phyloP scores from a whole-genome alignment of 2,888 invertebrate species.

The Eutolmus rufibarbis region DNA sequence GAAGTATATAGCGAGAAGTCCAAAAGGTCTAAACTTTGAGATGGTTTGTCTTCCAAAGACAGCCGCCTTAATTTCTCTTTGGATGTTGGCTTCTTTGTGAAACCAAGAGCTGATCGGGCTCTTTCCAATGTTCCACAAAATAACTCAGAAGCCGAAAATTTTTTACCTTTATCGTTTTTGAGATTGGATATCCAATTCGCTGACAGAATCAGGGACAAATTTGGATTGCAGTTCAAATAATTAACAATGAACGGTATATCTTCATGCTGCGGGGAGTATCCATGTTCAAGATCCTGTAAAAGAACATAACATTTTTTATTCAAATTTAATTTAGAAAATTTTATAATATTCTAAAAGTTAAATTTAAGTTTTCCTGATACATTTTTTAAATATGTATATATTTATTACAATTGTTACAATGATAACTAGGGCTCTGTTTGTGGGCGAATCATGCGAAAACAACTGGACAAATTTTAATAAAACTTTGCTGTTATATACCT shows the following conservation, averaged over 20 bases:
- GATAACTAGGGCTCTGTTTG: no score
- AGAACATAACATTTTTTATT: not conserved
- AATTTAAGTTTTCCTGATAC: not conserved
- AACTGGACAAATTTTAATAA: no score
- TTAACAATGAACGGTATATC: conserved; percentile 51
- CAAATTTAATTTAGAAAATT: not conserved
- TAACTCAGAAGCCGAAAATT: conserved; percentile 52
- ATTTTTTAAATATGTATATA: no score
- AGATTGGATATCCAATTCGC: conserved; percentile 55
- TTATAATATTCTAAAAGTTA: not conserved
- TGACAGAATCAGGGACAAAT: conserved; percentile 54
- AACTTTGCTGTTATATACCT: no score
- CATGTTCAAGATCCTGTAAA: conserved; percentile 54
- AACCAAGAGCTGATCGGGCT: conserved; percentile 52
- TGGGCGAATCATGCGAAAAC: no score
- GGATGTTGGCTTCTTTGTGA: conserved; percentile 19
- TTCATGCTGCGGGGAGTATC: conserved; percentile 55
- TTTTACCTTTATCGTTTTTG: conserved; percentile 51
- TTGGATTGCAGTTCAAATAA: conserved; percentile 54
- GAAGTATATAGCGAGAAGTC: not conserved
- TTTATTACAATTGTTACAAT: no score
- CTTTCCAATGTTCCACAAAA: conserved; percentile 54
- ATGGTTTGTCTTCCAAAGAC: not conserved
- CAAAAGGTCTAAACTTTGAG: not conserved
- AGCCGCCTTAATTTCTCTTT: conserved; percentile 5